Conservation (phyloP, 2,888 invertebrate species). For the Seira sanloemensis region DNA sequence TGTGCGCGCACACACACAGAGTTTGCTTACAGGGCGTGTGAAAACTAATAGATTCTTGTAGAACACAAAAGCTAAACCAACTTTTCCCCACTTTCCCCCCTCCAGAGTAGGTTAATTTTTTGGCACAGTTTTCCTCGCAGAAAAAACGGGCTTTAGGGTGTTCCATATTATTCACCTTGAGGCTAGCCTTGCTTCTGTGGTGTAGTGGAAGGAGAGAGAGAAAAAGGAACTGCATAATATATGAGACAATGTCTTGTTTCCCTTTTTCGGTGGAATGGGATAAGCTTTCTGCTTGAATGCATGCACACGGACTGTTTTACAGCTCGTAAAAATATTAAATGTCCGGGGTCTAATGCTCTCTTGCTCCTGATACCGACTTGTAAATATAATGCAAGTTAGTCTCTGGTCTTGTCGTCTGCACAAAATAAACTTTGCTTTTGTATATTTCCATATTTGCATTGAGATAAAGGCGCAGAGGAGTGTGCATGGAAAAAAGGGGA, state of each 20-base stretch:
- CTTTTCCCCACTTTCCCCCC: too few relatives aligned
- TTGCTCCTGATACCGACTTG: not conserved
- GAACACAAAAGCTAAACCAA: too few relatives aligned
- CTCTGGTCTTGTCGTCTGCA: not conserved
- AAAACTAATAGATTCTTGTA: too few relatives aligned
- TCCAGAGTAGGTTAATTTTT: too few relatives aligned
- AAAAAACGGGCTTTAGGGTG: too few relatives aligned
- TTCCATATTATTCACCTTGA: constrained; percentile 54
- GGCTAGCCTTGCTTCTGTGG: not conserved
- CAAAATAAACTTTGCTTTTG: not conserved
- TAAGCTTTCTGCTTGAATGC: constrained; percentile 21
- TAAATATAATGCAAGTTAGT: too few relatives aligned
- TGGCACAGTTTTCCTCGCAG: too few relatives aligned
- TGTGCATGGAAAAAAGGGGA: too few relatives aligned
- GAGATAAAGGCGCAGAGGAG: too few relatives aligned
- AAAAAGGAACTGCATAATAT: constrained; percentile 27
- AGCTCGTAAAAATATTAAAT: not conserved
- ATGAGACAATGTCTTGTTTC: constrained; percentile 14
- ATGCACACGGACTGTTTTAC: constrained; percentile 27
- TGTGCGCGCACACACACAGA: too few relatives aligned
- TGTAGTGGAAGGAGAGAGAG: too few relatives aligned
- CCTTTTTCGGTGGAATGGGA: not conserved
- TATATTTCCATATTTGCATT: not conserved
- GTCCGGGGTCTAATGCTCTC: not conserved
- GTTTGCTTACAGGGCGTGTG: too few relatives aligned